Evolutionary conservation across 64 coral and sea anemone species (phyloP).

Genomic region (Stichodactyla helianthus): DNA sequence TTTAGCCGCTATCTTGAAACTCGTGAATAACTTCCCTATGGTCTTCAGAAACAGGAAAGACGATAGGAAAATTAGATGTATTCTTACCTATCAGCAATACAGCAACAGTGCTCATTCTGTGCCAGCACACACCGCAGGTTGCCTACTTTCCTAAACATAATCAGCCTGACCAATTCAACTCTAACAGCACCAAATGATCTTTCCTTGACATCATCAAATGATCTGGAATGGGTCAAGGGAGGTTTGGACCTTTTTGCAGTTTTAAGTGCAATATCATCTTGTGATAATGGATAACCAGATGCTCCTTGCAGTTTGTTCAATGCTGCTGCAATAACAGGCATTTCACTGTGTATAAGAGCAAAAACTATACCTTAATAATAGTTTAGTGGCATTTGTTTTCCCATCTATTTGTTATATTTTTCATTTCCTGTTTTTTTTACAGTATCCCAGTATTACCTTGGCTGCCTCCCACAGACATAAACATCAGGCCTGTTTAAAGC

Average conservation of each 20-base stretch:
- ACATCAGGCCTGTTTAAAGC: conserved; percentile 76
- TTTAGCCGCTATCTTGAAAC: no score
- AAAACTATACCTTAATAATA: background rate
- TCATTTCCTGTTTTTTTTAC: background rate
- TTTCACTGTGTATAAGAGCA: conserved; percentile 32
- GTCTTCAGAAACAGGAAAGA: no score
- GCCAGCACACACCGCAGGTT: conserved; percentile 60
- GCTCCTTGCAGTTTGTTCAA: conserved; percentile 64
- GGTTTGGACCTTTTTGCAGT: conserved; percentile 1
- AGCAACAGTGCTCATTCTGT: conserved; percentile 79
- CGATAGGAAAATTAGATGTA: no score
- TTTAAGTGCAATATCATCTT: conserved; percentile 37
- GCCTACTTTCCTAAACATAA: conserved; percentile 90
- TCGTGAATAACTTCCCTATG: no score
- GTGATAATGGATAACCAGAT: conserved; percentile 19
- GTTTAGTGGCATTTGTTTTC: background rate
- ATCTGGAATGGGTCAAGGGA: conserved; percentile 43
- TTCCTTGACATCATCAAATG: conserved; percentile 89
- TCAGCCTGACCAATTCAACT: conserved; percentile 81
- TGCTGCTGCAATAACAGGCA: conserved; percentile 71
- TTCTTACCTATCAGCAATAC: conserved; percentile 66
- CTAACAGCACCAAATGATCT: conserved; percentile 63
- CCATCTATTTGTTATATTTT: no score
- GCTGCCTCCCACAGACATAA: conserved; percentile 92
- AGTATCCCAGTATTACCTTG: conserved; percentile 44